Base-by-base conservation (phyloP, 2,888 invertebrate species). In the Oxytorus armatus region DNA sequence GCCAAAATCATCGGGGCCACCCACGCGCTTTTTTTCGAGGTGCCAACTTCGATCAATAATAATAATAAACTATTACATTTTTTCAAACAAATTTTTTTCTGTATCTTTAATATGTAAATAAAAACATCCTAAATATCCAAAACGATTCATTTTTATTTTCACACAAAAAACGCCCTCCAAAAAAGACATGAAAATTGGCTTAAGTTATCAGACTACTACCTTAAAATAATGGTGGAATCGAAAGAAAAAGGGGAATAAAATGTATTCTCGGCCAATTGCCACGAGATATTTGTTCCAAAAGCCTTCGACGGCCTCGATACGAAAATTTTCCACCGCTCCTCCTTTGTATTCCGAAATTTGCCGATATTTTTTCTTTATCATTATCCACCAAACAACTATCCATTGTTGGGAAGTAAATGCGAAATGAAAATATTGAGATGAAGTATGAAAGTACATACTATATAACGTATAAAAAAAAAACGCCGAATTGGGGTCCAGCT, bases 291-390 rank as follows among this genome's bases (percentile, higher is more conserved):
- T 18, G 8, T 42, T 42, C n/a, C 0, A 7, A 25, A 53, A 61
- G 39, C 25, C 14, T 39, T 11, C 1, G 3, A 14, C 25, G 36
- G 18, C 29, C 63, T 44, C 21, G 16, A 49, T 16, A 16, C 21
- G 14, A 11, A 65, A 2, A 42, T n/a, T n/a, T 23, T 44, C 33
- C 29, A 16, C 8, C 16, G 10, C 1, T 1, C 5, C 8, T 16
- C 42, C 33, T 55, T 8, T 14, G 14, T 16, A 33, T 44, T 29
- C n/a, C 11, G 3, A 8, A 36, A 4, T 74, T 65, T 29, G 29
- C 5, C 55, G 25, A 74, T 65, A 36, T 47, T 23, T 53, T 39
- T 49, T n/a, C n/a, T 21, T 42, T 29, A n/a, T 42, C 36, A 14
- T 29, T 4, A 42, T 42, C 8, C 1, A 42, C 16, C 39, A 61